Evolutionary conservation across 1,140 invertebrate species (phyloP).

Genomic region (Ladona fulva): DNA sequence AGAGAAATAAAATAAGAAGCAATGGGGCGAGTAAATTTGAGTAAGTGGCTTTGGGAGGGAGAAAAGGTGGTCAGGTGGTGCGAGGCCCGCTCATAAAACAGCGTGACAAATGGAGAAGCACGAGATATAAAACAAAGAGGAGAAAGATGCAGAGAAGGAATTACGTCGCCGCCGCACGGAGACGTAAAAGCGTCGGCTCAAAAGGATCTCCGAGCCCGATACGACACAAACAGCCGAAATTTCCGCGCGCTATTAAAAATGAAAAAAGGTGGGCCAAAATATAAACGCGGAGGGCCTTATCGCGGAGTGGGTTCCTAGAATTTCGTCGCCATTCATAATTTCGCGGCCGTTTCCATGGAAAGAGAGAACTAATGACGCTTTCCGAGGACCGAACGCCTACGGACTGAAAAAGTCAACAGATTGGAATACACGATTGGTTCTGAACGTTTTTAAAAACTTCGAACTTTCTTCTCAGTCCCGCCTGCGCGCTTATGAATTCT

Average conservation of each 20-base stretch:
- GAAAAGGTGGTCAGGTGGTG: neutral
- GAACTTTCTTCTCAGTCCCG: too few relatives aligned
- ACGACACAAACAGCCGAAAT: neutral
- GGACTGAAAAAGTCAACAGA: too few relatives aligned
- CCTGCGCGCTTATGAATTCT: too few relatives aligned
- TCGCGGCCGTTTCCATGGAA: neutral
- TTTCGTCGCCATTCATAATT: neutral
- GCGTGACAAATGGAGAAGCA: neutral
- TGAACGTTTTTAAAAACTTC: too few relatives aligned
- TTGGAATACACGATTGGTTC: too few relatives aligned
- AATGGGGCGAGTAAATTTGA: neutral
- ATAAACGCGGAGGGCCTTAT: neutral
- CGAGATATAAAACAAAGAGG: neutral
- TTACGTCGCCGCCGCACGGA: neutral
- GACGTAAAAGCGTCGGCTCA: neutral
- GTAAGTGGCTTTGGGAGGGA: neutral
- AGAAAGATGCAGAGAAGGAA: neutral
- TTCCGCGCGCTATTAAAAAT: neutral
- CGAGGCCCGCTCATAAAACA: neutral
- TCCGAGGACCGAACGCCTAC: too few relatives aligned
- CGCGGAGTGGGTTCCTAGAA: neutral
- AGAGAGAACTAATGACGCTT: too few relatives aligned
- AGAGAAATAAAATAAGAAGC: neutral
- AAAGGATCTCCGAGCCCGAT: neutral
- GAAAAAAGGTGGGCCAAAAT: too few relatives aligned